Base-by-base conservation (phyloP, 2,113 vertebrate species). In the Onychostruthus taczanowskii region DNA sequence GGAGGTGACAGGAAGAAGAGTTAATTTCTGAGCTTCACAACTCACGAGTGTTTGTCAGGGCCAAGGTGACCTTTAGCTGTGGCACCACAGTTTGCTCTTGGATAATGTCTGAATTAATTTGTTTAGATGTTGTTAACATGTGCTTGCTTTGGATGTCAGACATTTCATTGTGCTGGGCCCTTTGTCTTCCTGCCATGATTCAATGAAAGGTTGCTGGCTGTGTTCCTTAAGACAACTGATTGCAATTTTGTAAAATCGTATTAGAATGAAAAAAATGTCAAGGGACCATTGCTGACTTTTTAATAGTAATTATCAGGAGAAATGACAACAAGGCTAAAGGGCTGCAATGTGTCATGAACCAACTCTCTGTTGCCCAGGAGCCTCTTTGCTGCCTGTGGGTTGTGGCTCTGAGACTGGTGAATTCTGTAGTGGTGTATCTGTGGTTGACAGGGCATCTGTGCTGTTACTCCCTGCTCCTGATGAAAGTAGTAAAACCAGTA, bases 141-240 rank as follows among this genome's bases (percentile, higher is more conserved):
- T 64, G 3, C 0, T 0, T 79, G n/a, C 62, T 49, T 63, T 80
- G 67, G 10, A 4, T 82, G 10, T 87, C 0, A 0, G 26, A 15
- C 14, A 2, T 44, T 30, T 66, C 49, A 5, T 37, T 68, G 20
- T 56, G 37, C 31, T 73, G 20, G 11, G 12, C 55, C 21, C 33
- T 72, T 75, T 72, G 30, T 59, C 49, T 73, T 94, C 28, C 37
- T 37, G 0, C 67, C 26, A 1, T 15, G 21, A 16, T 28, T 86
- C 43, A 72, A 21, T 35, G 31, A 62, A 82, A 84, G 20, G 53
- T 35, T 49, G 22, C 35, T 75, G 10, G 19, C 37, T 58, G 9
- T 37, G 15, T 53, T 84, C 30, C 33, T 39, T 49, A 59, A 68
- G 58, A 68, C 20, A 31, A 28, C n/a, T 62, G 53, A 64, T 8